A percentile compares a stretch with the other conserved stretches of the same genome.
These are phyloP conservation scores for Mesocricetus auratus DNA, from an alignment of 2,113 vertebrate species.

Conservation along the genomic window DNA sequence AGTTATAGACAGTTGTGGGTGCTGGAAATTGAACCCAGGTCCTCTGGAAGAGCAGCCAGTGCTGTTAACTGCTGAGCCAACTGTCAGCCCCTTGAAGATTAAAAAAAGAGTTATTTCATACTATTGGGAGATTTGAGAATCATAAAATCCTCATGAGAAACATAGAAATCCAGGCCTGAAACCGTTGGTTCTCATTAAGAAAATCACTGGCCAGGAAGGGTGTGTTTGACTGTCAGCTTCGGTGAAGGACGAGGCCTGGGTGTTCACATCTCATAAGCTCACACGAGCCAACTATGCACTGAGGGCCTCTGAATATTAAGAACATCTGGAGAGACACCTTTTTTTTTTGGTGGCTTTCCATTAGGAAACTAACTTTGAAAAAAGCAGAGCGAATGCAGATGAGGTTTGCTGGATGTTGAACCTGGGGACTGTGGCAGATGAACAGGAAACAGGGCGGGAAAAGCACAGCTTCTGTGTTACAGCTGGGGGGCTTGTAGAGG, in stretches of 20 bases:
- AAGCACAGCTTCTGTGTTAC: background rate
- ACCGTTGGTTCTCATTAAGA: slow-evolving; percentile 12
- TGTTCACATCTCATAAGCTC: background rate
- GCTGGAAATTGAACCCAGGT: background rate
- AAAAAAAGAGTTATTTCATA: background rate
- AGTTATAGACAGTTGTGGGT: background rate
- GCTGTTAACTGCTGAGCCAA: background rate
- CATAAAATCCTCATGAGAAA: slow-evolving; percentile 9
- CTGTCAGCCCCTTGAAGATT: background rate
- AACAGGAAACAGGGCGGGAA: background rate
- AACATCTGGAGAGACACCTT: slow-evolving; percentile 17
- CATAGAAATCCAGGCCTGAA: slow-evolving; percentile 32
- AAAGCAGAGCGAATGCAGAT: background rate
- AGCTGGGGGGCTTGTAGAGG: background rate
- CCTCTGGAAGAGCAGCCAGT: background rate
- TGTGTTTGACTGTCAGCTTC: background rate
- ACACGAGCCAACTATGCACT: background rate
- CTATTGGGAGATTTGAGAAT: background rate
- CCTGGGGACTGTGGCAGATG: background rate
- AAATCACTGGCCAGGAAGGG: background rate
- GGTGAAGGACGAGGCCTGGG: background rate
- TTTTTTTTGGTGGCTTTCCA: background rate
- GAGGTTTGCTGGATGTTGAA: background rate
- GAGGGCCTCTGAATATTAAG: background rate
- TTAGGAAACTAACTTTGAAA: slow-evolving; percentile 8